A percentile compares a stretch with the other conserved stretches of the same genome.
phyloP scores from a whole-genome alignment of 2,888 invertebrate genomes.

The Latrodectus elegans region DNA sequence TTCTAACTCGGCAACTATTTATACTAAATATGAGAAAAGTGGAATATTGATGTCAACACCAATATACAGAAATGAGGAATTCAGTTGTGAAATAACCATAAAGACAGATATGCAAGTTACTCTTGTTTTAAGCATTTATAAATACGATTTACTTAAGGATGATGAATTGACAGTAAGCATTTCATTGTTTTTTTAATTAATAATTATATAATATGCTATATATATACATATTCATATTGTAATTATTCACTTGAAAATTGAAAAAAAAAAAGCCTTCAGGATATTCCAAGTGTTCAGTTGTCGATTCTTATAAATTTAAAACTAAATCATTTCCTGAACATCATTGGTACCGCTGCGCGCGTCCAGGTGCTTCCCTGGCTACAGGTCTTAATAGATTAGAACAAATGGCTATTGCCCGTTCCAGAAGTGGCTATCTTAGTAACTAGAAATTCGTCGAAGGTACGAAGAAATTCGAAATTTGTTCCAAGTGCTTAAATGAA shows the following conservation, averaged over 20 bases:
- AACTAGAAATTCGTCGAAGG: too few species aligned
- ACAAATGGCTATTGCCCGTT: too few species aligned
- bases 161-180: conserved; percentile 37
- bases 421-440: too few species aligned
- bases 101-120: not conserved
- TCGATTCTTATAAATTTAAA: not conserved
- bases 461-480: too few species aligned
- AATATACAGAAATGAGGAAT: not conserved
- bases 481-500: too few species aligned
- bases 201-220: not conserved
- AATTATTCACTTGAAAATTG: not conserved
- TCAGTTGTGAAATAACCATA: conserved; percentile 22
- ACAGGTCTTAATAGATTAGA: too few species aligned
- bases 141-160: not conserved
- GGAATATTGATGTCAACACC: conserved; percentile 39
- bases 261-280: not conserved
- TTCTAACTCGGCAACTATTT: not conserved
- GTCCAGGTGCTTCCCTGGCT: too few species aligned
- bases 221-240: not conserved
- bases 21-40: conserved; percentile 8
- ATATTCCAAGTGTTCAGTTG: not conserved
- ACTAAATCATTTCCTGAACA: too few species aligned
- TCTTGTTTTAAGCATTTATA: conserved; percentile 46
- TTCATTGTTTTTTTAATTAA: not conserved
- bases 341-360: too few species aligned